These are phyloP conservation scores for Pachyuromys duprasi DNA, from an alignment of 2,797 vertebrate genomes.

Conservation along the genomic window DNA sequence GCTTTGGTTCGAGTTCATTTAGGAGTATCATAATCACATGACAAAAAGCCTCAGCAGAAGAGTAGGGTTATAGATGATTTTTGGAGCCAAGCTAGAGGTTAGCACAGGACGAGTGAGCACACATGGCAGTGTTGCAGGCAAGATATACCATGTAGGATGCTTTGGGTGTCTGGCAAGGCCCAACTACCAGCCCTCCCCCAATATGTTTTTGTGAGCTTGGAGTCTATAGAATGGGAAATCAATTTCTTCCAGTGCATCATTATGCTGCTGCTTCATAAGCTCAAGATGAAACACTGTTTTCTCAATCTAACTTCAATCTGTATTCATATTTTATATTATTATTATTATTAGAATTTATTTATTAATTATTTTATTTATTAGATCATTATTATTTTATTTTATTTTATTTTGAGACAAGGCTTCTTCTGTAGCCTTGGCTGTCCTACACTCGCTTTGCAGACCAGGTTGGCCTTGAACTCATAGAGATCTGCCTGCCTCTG, in stretches of 20 bases:
- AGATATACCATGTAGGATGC: background rate
- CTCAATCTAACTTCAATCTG: background rate
- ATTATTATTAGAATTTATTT: too few relatives aligned
- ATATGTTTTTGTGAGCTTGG: rapidly evolving
- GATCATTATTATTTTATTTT: too few relatives aligned
- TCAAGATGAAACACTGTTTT: background rate
- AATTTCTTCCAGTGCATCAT: background rate
- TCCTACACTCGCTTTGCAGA: too few relatives aligned
- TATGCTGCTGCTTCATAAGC: background rate
- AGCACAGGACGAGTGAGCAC: background rate
- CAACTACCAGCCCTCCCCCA: rapidly evolving
- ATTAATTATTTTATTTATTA: too few relatives aligned
- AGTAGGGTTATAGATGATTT: background rate
- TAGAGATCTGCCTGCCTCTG: too few relatives aligned
- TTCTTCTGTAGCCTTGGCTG: too few relatives aligned
- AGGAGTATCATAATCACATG: background rate
- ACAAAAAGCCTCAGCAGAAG: background rate
- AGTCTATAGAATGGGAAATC: background rate
- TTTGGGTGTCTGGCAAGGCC: background rate
- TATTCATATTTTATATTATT: background rate
- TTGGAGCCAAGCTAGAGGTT: background rate
- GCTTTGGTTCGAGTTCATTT: background rate
- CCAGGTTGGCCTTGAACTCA: too few relatives aligned
- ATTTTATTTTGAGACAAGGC: too few relatives aligned
- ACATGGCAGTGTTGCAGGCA: too few relatives aligned